Percentiles rank a stretch among this genome's conserved stretches.
phyloP scores from a whole-genome alignment of 2,113 vertebrate species.

The Stigmatopora nigra region DNA sequence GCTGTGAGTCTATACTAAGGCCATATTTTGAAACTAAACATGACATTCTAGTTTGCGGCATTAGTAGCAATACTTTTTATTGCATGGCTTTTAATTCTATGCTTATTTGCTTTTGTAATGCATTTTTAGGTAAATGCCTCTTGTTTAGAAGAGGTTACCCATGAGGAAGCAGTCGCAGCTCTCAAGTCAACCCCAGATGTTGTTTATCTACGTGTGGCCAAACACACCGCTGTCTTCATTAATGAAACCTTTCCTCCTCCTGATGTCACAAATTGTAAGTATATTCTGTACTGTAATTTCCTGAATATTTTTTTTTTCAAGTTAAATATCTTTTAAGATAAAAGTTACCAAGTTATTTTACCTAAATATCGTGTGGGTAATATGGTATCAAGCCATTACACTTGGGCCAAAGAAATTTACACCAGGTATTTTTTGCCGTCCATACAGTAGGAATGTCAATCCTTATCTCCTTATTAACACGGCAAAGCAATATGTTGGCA shows the following conservation, averaged over 20 bases:
- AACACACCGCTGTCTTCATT: constrained; percentile 89
- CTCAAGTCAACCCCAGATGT: constrained; percentile 96
- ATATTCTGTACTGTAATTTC: neutral
- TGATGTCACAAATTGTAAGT: constrained; percentile 93
- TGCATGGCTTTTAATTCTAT: neutral
- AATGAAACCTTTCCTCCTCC: constrained; percentile 88
- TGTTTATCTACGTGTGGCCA: constrained; percentile 92
- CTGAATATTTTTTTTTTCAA: neutral
- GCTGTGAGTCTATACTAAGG: constrained; percentile 73
- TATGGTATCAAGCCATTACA: neutral
- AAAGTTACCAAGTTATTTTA: neutral
- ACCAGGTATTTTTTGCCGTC: neutral
- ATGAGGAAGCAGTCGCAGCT: constrained; percentile 94
- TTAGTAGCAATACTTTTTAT: neutral
- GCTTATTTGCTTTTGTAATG: neutral
- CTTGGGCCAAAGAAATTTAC: neutral
- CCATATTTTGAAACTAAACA: neutral
- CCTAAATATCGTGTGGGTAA: neutral
- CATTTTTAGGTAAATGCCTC: constrained; percentile 79
- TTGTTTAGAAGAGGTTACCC: constrained; percentile 93
- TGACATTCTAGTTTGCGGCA: neutral
- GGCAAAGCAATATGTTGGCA: neutral
- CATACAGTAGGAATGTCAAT: neutral
- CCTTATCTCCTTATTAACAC: neutral
- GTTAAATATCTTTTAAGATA: neutral